phyloP scores from a whole-genome alignment of 1,140 invertebrate species.

The Pinna nobilis region DNA sequence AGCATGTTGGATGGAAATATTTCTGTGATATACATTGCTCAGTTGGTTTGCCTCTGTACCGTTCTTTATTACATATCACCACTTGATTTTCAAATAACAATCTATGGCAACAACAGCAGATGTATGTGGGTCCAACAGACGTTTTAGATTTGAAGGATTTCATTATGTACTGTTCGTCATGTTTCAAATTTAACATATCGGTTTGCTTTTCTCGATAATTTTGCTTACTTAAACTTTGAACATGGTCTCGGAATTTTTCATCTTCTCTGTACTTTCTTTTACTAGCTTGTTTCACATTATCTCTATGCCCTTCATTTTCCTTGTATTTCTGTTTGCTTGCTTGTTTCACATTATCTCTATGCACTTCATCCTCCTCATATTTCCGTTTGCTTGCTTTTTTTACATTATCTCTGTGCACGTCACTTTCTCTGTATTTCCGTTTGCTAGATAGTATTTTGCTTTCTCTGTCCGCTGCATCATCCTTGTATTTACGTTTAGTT shows the following conservation, averaged over 20 bases:
- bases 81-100: slow-evolving; percentile 8
- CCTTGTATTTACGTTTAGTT: slow-evolving; percentile 8
- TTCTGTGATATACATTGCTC: slow-evolving; percentile 4
- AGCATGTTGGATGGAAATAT: slow-evolving; percentile 4
- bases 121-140: background rate
- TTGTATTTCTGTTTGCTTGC: slow-evolving; percentile 17
- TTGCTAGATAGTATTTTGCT: background rate
- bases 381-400: background rate
- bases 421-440: background rate
- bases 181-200: background rate
- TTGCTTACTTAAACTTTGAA: background rate
- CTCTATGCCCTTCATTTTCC: background rate
- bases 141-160: background rate
- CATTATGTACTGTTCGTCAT: background rate
- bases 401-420: background rate
- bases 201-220: background rate
- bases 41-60: background rate
- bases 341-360: slow-evolving; percentile 10
- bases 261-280: slow-evolving; percentile 17
- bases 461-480: background rate
- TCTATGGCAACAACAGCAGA: slow-evolving; percentile 11
- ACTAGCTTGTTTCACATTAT: background rate
- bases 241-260: background rate
- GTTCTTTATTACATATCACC: background rate
- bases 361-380: slow-evolving; percentile 1